Evolutionary conservation across 2,797 vertebrate species (phyloP), one percentile per base, ranked within the genome.

Genomic region (Cynodonichthys magdalenae): DNA sequence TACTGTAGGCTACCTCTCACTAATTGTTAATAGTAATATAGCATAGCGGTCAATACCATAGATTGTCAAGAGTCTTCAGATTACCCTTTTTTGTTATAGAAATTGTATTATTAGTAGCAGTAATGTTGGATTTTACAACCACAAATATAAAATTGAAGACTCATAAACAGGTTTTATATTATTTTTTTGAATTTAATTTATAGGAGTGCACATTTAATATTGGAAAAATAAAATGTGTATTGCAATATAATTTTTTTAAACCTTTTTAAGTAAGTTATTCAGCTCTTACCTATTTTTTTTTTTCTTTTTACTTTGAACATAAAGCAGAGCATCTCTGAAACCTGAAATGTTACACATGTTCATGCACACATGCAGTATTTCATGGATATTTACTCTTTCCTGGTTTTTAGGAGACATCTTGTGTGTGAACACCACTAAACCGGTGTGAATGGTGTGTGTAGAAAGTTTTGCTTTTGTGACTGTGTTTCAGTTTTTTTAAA

Each of bases 1-100:
- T 91, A 88, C 90, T 86, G 76, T 83, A 85, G 84, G 87, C 83
- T 89, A 86, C 87, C 87, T 90, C 89, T 87, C 74, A 79, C 74
- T 79, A 76, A 66, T 85, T 83, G 74, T 85, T 78, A 48, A 49
- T 77, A 80, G 74, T 76, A 71, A 53, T 77, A 75, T 80, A 74
- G 75, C 59, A 59, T 75, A 73, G 81, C 81, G 75, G 66, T 71
- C 56, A 71, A 77, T 76, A 79, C 79, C 77, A 80, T 82, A 65
- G 73, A 39, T 12, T 57, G 59, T 81, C n/a, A n/a, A n/a, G 81
- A 64, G 56, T 79, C 53, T 77, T 67, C 69, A 42, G 81, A 69
- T 76, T 79, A 54, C 66, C 58, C 60, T 31, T 31, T 55, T 72
- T 79, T 66, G 62, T 78, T 45, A 62, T 77, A 57, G 51, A 81